Conservation (phyloP, 2,888 invertebrate genomes). For the Ernsta delagoae region DNA sequence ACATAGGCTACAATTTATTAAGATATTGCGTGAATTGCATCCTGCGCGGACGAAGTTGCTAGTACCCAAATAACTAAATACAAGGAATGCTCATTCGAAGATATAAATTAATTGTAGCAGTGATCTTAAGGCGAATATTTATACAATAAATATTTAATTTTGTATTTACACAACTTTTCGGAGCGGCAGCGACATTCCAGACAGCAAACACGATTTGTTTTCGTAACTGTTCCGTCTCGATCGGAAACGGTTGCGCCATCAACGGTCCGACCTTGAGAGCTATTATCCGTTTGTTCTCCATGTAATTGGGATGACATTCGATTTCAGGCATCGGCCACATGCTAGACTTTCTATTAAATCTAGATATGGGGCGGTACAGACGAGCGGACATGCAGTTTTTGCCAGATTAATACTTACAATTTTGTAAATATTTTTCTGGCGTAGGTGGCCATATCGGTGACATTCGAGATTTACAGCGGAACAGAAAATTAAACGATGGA, state of each 20-base stretch:
- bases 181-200: not conserved
- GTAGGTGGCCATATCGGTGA: too few species aligned
- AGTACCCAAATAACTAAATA: too few species aligned
- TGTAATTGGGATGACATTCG: conserved; percentile 1
- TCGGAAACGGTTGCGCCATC: conserved; percentile 3
- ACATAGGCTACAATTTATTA: too few species aligned
- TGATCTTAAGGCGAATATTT: not conserved
- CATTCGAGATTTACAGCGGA: too few species aligned
- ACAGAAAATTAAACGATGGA: too few species aligned
- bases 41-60: too few species aligned
- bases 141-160: not conserved
- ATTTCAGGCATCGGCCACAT: not conserved
- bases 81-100: too few species aligned
- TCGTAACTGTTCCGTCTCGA: not conserved
- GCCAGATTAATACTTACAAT: too few species aligned
- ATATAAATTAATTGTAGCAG: too few species aligned
- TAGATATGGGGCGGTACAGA: not conserved
- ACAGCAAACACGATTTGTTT: not conserved
- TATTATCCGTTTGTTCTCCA: not conserved
- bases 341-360: not conserved
- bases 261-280: not conserved
- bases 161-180: not conserved
- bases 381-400: not conserved
- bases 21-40: too few species aligned
- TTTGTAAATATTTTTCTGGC: too few species aligned